phyloP scores from a whole-genome alignment of 2,888 invertebrate genomes.

The Tinea semifulvella region DNA sequence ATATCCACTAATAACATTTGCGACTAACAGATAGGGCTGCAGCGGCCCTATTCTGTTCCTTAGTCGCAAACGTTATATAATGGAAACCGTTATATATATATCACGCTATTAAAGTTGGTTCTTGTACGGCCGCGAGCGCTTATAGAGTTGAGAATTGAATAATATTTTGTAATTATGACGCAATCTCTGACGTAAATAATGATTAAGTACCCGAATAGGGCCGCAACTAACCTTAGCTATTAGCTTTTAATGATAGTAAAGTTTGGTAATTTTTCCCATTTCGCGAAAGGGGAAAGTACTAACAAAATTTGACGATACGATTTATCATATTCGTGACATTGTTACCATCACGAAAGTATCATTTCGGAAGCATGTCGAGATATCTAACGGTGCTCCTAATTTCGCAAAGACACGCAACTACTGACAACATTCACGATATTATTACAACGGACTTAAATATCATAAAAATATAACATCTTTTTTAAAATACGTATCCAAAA shows the following conservation, averaged over 20 bases:
- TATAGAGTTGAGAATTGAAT: too few species aligned
- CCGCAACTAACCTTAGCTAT: conserved; percentile 2
- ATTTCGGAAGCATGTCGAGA: conserved; percentile 15
- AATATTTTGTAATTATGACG: too few species aligned
- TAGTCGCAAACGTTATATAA: too few species aligned
- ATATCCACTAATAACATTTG: too few species aligned
- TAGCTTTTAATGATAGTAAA: conserved; percentile 17
- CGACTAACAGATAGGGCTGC: too few species aligned
- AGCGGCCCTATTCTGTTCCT: too few species aligned
- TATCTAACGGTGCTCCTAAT: conserved; percentile 23
- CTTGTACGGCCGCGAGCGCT: too few species aligned
- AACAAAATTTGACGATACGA: conserved; percentile 21
- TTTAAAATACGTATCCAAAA: neutral
- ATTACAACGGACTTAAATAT: neutral
- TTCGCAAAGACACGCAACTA: conserved; percentile 33
- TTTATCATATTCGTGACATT: conserved; percentile 32
- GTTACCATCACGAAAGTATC: conserved; percentile 20
- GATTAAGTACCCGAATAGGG: neutral
- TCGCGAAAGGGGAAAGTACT: conserved; percentile 11
- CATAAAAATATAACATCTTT: neutral
- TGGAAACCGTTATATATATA: too few species aligned
- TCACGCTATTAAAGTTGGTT: too few species aligned
- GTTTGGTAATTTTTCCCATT: conserved; percentile 14
- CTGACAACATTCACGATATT: conserved; percentile 19
- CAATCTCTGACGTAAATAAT: too few species aligned